phyloP scores from a whole-genome alignment of 2,888 invertebrate species.

The Cataglyphis albicans region DNA sequence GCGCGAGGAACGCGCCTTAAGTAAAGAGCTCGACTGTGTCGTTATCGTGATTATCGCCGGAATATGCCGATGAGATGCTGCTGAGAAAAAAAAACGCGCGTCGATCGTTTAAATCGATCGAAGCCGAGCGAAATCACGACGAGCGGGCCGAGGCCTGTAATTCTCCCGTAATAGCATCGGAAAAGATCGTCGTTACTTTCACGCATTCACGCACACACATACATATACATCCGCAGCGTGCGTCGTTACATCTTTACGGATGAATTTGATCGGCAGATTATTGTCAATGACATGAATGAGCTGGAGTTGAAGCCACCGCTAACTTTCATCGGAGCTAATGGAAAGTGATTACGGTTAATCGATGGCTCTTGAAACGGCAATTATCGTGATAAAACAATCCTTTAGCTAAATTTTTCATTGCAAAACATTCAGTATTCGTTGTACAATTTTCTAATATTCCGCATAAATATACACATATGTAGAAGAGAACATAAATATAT shows the following conservation, averaged over 20 bases:
- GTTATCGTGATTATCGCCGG: constrained; percentile 23
- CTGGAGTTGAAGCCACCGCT: not conserved
- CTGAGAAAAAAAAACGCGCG: constrained; percentile 14
- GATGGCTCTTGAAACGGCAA: not conserved
- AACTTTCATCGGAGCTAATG: constrained; percentile 30
- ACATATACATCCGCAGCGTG: not conserved
- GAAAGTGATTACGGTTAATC: constrained; percentile 18
- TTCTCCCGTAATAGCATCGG: constrained; percentile 20
- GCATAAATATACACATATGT: not conserved
- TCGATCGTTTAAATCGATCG: constrained; percentile 27
- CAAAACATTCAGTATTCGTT: not conserved
- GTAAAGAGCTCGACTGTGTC: not conserved
- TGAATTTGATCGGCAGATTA: constrained; percentile 33
- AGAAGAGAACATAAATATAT: not conserved
- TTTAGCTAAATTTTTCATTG: not conserved
- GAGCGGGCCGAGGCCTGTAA: constrained; percentile 32
- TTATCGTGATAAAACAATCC: not conserved
- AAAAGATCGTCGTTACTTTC: constrained; percentile 9
- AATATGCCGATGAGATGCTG: not conserved
- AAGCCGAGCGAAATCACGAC: constrained; percentile 21
- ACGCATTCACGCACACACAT: not conserved
- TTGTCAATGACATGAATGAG: not conserved
- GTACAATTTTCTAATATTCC: too few relatives aligned
- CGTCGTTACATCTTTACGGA: not conserved
- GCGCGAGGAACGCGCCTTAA: not conserved